A percentile compares a stretch with the other conserved stretches of the same genome.
Conservation (phyloP, 2,113 vertebrate genomes). For the Ramphastos sulfuratus region DNA sequence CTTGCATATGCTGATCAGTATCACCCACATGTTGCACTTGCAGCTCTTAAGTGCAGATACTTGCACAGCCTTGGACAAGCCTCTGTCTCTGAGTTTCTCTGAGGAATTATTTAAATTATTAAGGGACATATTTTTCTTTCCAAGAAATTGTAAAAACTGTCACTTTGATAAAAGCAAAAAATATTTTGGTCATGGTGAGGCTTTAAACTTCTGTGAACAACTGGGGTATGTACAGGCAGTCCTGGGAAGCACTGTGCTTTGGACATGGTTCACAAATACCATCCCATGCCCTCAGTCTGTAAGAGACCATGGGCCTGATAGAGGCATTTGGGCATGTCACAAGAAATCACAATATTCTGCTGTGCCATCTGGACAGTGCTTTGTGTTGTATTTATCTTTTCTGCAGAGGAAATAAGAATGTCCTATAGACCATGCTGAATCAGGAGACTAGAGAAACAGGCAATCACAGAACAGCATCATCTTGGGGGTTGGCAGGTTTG, state of each 20-base stretch:
- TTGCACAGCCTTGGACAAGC: background rate
- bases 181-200: background rate
- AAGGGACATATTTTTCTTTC: background rate
- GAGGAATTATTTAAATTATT: background rate
- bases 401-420: background rate
- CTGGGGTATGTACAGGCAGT: too few species aligned
- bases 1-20: rapidly evolving
- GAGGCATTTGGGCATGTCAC: background rate
- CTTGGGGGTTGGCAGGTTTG: background rate
- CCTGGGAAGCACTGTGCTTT: background rate
- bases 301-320: background rate
- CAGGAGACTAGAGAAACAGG: background rate
- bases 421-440: background rate
- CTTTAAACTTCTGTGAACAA: background rate
- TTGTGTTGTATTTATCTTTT: background rate
- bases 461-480: background rate
- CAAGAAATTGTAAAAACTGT: background rate
- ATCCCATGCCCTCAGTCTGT: background rate
- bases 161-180: background rate
- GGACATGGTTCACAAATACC: background rate
- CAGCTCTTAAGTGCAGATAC: background rate
- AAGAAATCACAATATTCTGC: background rate
- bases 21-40: rapidly evolving
- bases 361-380: background rate
- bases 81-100: background rate